Base-by-base conservation (phyloP, 2,888 invertebrate genomes). In the Lithodes maja region DNA sequence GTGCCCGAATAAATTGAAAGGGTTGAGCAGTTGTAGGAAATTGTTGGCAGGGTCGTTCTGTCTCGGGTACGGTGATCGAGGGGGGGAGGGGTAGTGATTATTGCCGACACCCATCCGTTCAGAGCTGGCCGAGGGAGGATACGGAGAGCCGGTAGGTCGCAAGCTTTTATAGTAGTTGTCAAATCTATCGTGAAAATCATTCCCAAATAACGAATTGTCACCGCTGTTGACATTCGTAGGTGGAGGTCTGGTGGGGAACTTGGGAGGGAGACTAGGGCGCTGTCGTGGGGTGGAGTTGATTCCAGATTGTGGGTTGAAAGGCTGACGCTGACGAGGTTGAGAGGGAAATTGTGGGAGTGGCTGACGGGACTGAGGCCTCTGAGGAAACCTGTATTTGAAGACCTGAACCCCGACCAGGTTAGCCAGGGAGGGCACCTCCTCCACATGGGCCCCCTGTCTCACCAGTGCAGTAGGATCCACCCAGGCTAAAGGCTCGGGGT, bases 361-460 rank as follows among this genome's bases (percentile, higher is more conserved):
- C 15, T 49, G 7, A 7, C 49, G 75, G 1, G 50, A 75, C 17
- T n/a, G 74, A 5, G 9, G 74, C 1, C 61, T 81, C 3, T 69
- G 75, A 1, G 74, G 86, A 2, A 52, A 74, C 68, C 69, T 54
- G 74, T 82, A 86, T 49, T 82, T 86, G 49, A 83, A 75, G 2
- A 87, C 52, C 71, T 77, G 69, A 54, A 87, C 33, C 5, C 87
- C 87, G 54, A 87, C 53, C 17, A 87, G 49, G 71, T 87, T 87
- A 3, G 87, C 87, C 17, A 87, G 50, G 69, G 87, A 87, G 3
- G 87, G 87, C 2, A 87, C 87, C 1, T 83, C 7, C 49, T 87
- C 54, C 54, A 87, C 78, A 3, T 33, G 9, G 15, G 75, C 78
- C n/a, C 87, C 87, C 49, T 87, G 87, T 33, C 55, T 78, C 53